Base-by-base conservation (phyloP, 1,140 invertebrate genomes). In the Bactericera cockerelli region DNA sequence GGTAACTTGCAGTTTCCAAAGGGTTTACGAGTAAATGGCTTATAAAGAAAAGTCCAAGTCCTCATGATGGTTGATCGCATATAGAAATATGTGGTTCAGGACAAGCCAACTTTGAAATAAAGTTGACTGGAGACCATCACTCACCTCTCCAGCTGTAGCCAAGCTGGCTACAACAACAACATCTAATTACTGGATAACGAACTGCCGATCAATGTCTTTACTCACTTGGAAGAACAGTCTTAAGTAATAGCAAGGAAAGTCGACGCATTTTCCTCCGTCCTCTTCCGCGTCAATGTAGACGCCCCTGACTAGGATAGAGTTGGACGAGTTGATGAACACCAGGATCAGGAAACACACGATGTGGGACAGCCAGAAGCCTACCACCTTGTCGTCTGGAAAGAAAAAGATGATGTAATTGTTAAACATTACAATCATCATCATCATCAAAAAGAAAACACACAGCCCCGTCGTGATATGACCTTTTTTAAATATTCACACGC, bases 221-320 rank as follows among this genome's bases (percentile, higher is more conserved):
- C 67, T 63, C 65, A 78, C 77, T 74, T 86, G 80, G 70, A 87
- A 83, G 71, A 85, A 84, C 13, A 87, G 70, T 60, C 85, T 73
- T 14, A 89, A 76, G 69, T 88, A 90, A 66, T 87, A 84, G 63
- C 84, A 85, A 1, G 86, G 84, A 69, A 90, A 84, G 56, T 83
- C 79, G 0, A 88, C 84, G 66, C 87, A 87, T 64, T 86, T 79
- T 4, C 84, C 85, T 1, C 80, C 80, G 0, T 82, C 79, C 63
- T 88, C 86, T 66, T 89, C 86, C 0, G 80, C 86, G 69, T 90
- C 87, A 36, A 89, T 87, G 68, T 86, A 88, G 1, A 91, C 85
- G 1, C 87, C 87, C 42, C 87, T 76, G 1, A 89, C 87, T 26
- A 91, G 73, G 24, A 89, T 77, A 0, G 86, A 87, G 71, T 90